Conservation (phyloP, 2,888 invertebrate species). For the Drosophila koepferae region DNA sequence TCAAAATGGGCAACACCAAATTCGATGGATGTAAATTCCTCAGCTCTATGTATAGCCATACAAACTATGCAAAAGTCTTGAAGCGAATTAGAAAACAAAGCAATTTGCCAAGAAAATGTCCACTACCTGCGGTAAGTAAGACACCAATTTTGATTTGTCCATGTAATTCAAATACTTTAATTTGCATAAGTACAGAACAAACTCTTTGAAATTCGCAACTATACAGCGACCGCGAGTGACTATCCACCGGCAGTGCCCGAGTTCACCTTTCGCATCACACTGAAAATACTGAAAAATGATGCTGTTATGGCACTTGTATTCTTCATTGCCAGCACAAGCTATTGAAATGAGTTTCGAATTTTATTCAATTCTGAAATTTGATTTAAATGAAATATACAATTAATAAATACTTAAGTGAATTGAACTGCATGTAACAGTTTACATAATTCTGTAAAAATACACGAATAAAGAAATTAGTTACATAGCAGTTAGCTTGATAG, state of each 20-base stretch:
- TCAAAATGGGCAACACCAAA: slow-evolving; percentile 37
- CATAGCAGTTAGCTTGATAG: slow-evolving; percentile 18
- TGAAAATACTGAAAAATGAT: background rate
- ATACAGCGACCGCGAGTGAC: slow-evolving; percentile 25
- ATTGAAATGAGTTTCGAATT: background rate
- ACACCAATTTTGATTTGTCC: too few species aligned
- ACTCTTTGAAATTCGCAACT: slow-evolving; percentile 50
- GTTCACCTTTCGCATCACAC: slow-evolving; percentile 20
- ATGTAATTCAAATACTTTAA: background rate
- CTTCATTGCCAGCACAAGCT: background rate
- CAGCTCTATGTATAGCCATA: slow-evolving; percentile 9
- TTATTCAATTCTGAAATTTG: background rate
- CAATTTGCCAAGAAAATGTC: slow-evolving; percentile 60
- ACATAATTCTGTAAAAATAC: background rate
- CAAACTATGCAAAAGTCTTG: slow-evolving; percentile 24
- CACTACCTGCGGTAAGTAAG: slow-evolving; percentile 42
- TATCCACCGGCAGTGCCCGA: slow-evolving; percentile 29
- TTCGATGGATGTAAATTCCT: slow-evolving; percentile 65
- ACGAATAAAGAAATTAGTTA: background rate
- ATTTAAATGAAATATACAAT: background rate
- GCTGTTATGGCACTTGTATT: background rate
- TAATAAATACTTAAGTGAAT: background rate
- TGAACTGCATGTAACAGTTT: background rate
- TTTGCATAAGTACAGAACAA: slow-evolving; percentile 12
- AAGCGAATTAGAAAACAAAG: slow-evolving; percentile 31